Evolutionary conservation across 2,113 vertebrate genomes (phyloP), one percentile per base, ranked within the genome.

Genomic region (Ammodytes dubius): DNA sequence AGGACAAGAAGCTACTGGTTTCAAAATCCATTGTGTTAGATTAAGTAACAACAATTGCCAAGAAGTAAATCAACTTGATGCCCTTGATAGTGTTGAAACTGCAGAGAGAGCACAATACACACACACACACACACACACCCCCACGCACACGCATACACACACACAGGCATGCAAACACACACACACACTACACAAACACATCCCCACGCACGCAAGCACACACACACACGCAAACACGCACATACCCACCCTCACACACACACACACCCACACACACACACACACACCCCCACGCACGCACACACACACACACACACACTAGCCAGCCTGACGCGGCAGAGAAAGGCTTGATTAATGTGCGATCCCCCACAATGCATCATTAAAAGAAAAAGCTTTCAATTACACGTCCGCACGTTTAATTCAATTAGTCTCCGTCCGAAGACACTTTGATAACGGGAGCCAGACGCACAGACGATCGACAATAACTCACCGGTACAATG

Each of bases 361-460:
- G 5, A 56, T 76, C 68, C 64, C 71, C 64, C 71, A 64, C 85
- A 40, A 82, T 81, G 85, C 81, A 82, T 90, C 90, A 81, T 86
- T 79, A 72, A 77, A 81, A 81, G 83, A 63, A 4, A 76, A 4
- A 76, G 83, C 82, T 61, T 87, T 87, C 83, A 82, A 77, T 86
- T 82, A 75, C 77, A 78, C 17, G 81, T 53, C 52, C 59, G 52
- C 6, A 50, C 57, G 39, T 74, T 27, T 88, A 83, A 91, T 91
- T 91, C 87, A 87, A 84, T 88, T 88, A 91, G 89, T 80, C 82
- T 88, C 71, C 83, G 27, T 79, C 71, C 57, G 77, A 88, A 90
- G 91, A 89, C 88, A 75, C 85, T 87, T 77, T 89, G 84, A 90
- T 90, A 84, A 90, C 81, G 66, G 82, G 77, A 90, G 83, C 74